Evolutionary conservation across 2,888 invertebrate species (phyloP), one percentile per base, ranked within the genome.

Genomic region (Synergus gifuensis): DNA sequence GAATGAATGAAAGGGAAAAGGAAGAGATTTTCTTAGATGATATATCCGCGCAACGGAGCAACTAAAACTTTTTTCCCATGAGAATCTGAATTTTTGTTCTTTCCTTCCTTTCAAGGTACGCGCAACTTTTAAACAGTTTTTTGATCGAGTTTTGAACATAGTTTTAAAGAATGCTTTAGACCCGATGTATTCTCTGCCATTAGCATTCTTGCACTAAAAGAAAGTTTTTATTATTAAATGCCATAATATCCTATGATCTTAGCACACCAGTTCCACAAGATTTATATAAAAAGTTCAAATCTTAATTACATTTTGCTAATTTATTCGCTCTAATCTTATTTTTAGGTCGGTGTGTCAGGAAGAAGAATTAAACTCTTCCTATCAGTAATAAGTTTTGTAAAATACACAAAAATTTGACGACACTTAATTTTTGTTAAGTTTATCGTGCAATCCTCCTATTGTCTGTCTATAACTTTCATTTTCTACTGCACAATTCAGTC

Each of bases 61-160:
- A 67, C 79, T 79, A 76, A 77, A 81, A 81, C 69, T 79, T 81
- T 77, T 67, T 80, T 78, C 64, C 69, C 44, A n/a, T 63, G 62
- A 54, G 54, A 54, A 12, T 12, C n/a, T 36, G n/a, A 42, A n/a
- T 36, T 49, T n/a, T 73, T 67, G 77, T 76, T 73, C 76, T 62
- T 46, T 36, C 42, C 44, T 46, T 36, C 42, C 44, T 64, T 28
- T 78, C 76, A 66, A 66, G 44, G 22, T 28, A 44, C 42, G 60
- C 69, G 44, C 18, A 16, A 60, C 58, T 78, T 54, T 42, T 60
- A 79, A 36, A 64, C 64, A 76, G 66, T 81, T 79, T 79, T 79
- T 78, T 76, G 78, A 81, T 79, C 81, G 81, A 79, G 79, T 79
- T 81, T 79, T 79, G 76, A 78, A 67, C 77, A 22, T 76, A 63